These are phyloP conservation scores for Micronycteris hirsuta DNA, from an alignment of 2,113 vertebrate genomes.

Conservation along the genomic window DNA sequence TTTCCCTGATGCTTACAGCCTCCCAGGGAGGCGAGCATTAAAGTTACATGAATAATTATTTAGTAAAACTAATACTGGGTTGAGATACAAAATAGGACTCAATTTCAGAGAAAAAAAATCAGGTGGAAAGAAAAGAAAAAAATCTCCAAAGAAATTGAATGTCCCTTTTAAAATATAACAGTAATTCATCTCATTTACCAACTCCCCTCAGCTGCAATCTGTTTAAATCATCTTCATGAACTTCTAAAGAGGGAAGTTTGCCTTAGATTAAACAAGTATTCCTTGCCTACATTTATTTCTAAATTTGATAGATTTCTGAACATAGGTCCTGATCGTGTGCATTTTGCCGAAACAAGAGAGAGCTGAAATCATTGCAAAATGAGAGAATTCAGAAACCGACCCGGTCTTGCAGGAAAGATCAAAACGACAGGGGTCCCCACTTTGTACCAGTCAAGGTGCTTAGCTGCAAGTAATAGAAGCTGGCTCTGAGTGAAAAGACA, in stretches of 20 bases:
- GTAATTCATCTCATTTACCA: neutral
- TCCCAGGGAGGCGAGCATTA: neutral
- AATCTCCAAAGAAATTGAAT: neutral
- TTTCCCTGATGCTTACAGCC: neutral
- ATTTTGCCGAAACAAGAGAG: neutral
- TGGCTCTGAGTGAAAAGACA: neutral
- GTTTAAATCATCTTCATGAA: neutral
- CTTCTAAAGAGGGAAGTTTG: neutral
- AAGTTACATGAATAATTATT: neutral
- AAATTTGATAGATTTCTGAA: neutral
- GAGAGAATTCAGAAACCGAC: neutral
- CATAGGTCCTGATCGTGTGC: neutral
- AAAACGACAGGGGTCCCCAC: neutral
- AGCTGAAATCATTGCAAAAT: neutral
- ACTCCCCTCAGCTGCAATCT: neutral
- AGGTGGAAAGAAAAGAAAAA: neutral
- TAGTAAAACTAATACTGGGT: neutral
- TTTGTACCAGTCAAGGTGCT: neutral
- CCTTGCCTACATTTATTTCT: neutral
- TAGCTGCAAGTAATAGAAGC: neutral
- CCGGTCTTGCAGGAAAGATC: neutral
- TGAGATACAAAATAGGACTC: neutral
- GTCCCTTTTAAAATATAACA: neutral
- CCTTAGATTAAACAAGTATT: neutral
- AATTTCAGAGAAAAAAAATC: neutral